These are phyloP conservation scores for Eleutherodactylus coqui DNA, from an alignment of 2,797 vertebrate species.

Conservation along the genomic window DNA sequence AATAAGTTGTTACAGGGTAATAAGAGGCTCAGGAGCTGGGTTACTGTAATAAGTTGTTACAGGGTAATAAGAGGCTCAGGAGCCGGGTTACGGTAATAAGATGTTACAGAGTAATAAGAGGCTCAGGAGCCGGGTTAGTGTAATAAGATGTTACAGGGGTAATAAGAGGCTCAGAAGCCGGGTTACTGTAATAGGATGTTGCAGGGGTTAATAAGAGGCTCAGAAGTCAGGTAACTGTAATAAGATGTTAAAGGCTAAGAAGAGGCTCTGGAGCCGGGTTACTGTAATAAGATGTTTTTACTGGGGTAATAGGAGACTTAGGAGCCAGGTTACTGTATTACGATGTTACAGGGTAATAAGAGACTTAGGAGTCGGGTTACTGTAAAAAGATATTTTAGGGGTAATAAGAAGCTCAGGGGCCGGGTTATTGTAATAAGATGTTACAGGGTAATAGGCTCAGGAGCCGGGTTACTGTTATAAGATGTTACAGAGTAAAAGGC, in stretches of 20 bases:
- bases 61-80: conserved; percentile 20
- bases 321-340: conserved; percentile 40
- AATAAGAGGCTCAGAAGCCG: not conserved
- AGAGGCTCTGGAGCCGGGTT: conserved; percentile 6
- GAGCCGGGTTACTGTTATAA: conserved; percentile 38
- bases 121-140: conserved; percentile 27
- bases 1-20: conserved; percentile 41
- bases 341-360: conserved; percentile 44
- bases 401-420: conserved; percentile 32
- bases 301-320: conserved; percentile 31
- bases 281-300: conserved; percentile 34
- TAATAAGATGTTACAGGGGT: conserved; percentile 48
- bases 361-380: conserved; percentile 29
- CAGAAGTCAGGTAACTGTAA: conserved; percentile 43
- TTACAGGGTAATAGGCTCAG: conserved; percentile 47
- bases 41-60: conserved; percentile 34
- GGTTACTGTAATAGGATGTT: conserved; percentile 30
- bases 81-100: conserved; percentile 25
- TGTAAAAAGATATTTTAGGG: conserved; percentile 45
- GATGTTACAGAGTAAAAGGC: not conserved
- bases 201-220: conserved; percentile 38
- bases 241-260: conserved; percentile 40
- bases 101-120: conserved; percentile 40
- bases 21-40: conserved; percentile 38
- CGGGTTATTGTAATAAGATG: conserved; percentile 33